These are phyloP conservation scores for Saturnia japonica DNA, from an alignment of 2,888 invertebrate species.

Conservation along the genomic window DNA sequence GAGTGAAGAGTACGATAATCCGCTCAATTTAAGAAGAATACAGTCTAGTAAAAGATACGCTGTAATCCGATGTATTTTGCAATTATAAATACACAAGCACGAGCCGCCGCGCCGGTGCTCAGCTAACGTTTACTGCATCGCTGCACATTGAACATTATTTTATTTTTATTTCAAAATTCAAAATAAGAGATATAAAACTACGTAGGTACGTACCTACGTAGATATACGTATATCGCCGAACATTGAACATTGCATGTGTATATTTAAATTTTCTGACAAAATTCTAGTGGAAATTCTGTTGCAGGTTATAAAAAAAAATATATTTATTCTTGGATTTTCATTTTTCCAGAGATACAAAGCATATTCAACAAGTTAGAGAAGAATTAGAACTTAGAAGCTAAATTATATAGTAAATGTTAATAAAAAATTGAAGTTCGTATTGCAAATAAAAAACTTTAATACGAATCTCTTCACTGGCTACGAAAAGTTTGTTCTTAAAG, in stretches of 20 bases:
- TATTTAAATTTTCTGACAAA: not conserved
- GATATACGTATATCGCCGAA: too few species aligned
- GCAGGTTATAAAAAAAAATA: not conserved
- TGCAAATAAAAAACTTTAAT: not conserved
- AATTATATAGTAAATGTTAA: not conserved
- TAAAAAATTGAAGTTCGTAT: not conserved
- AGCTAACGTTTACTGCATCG: not conserved
- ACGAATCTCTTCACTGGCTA: not conserved
- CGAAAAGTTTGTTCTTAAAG: conserved; percentile 21
- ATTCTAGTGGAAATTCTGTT: not conserved
- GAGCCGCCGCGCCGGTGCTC: not conserved
- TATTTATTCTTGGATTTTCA: not conserved
- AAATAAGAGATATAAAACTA: not conserved
- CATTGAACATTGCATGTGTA: too few species aligned
- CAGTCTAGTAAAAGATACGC: not conserved
- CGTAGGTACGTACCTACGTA: not conserved
- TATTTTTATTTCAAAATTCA: not conserved
- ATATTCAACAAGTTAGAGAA: too few species aligned
- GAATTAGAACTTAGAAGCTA: too few species aligned
- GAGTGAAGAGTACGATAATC: not conserved
- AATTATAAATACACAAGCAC: not conserved
- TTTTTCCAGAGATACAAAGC: too few species aligned
- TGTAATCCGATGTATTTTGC: not conserved
- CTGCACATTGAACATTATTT: not conserved
- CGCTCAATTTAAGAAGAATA: not conserved